Percentiles rank a stretch among this genome's conserved stretches.
These are phyloP conservation scores for Triplophysa dalaica DNA, from an alignment of 2,113 vertebrate species.

Conservation along the genomic window DNA sequence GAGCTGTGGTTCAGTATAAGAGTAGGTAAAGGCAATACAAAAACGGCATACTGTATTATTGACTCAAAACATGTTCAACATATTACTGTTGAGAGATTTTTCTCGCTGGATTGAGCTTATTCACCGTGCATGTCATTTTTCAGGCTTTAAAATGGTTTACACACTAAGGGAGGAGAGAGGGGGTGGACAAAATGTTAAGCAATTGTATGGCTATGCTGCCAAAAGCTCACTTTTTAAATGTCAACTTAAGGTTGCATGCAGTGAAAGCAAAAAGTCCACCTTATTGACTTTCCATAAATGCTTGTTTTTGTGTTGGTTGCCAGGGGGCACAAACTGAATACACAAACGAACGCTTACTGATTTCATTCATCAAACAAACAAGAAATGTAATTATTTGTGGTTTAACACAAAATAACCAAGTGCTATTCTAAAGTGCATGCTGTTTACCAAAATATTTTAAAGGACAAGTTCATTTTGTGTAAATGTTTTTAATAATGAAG, in stretches of 20 bases:
- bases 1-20: constrained; percentile 43
- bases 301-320: constrained; percentile 34
- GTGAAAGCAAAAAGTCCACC: constrained; percentile 34
- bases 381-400: constrained; percentile 18
- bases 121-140: constrained; percentile 45
- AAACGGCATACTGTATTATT: constrained; percentile 30
- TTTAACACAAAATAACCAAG: constrained; percentile 18
- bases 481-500: too few relatives aligned
- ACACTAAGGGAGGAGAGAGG: constrained; percentile 7
- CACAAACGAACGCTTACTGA: background rate
- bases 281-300: constrained; percentile 21
- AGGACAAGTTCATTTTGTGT: background rate
- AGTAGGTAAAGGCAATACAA: constrained; percentile 54
- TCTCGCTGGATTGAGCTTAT: constrained; percentile 39
- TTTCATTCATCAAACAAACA: constrained; percentile 13
- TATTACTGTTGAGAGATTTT: constrained; percentile 29
- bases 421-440: background rate
- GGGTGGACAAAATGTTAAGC: constrained; percentile 44
- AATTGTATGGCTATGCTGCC: constrained; percentile 37
- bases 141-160: constrained; percentile 46
- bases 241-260: constrained; percentile 44
- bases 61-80: constrained; percentile 32
- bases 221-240: constrained; percentile 45
- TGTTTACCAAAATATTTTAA: background rate
- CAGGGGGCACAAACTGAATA: constrained; percentile 22